Evolutionary conservation across 2,797 vertebrate genomes (phyloP), one percentile per base, ranked within the genome.

Genomic region (Argyrosomus regius): DNA sequence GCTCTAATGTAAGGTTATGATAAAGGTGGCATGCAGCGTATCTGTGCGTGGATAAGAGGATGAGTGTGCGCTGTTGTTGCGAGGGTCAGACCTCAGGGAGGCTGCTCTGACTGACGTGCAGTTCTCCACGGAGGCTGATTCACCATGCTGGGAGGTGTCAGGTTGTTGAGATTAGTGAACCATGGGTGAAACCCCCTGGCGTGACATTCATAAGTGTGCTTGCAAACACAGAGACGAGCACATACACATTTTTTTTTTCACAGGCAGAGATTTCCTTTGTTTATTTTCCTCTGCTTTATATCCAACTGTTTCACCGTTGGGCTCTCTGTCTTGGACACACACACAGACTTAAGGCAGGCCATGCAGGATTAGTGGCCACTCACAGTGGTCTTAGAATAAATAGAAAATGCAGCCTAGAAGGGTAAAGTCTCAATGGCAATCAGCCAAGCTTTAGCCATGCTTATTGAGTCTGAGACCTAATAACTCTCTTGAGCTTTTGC

Each of bases 91-190:
- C 50, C 71, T 81, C 70, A 18, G 80, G 74, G 78, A 86, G 65
- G 68, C 9, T 54, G 57, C 45, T 84, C 59, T 88, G 85, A 90
- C 72, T 85, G 89, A 88, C 75, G 26, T 64, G 53, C 70, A 54
- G 58, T 77, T 84, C 84, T 90, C 87, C 75, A 66, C 45, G 14
- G 86, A 87, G 79, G 60, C 85, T 86, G 92, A 83, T 78, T 87
- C 75, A 75, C 59, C 81, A 61, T 46, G 66, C 81, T 87, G 80
- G 20, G 79, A 84, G 79, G 77, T 82, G 87, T 88, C 88, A 84
- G 83, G 81, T 72, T 84, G 67, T 84, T 87, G 54, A 65, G 86
- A 87, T 87, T 80, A 89, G 68, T 90, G 88, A 91, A 88, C 86
- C 88, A 41, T 87, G 78, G 72, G 70, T 76, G 77, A 89, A 61